A percentile compares a stretch with the other conserved stretches of the same genome.
Conservation (phyloP, 2,797 vertebrate species). For the Schizopygopsis pylzovi region DNA sequence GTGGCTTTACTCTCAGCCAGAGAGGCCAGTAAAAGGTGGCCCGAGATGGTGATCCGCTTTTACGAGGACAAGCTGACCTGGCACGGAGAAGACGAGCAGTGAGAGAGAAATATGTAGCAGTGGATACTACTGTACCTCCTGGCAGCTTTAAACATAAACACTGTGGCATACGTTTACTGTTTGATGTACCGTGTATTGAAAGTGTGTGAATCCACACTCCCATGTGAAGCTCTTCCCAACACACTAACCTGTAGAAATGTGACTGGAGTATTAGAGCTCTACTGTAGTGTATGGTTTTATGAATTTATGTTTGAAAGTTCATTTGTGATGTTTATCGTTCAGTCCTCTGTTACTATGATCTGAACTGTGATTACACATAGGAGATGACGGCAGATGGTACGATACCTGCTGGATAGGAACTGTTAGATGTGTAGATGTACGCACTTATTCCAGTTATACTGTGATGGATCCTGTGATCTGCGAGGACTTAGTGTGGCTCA, state of each 20-base stretch:
- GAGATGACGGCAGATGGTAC: neutral
- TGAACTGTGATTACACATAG: conserved; percentile 32
- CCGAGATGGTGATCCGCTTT: conserved; percentile 96
- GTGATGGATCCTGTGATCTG: conserved; percentile 55
- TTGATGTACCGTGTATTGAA: conserved; percentile 49
- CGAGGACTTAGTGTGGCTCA: conserved; percentile 21
- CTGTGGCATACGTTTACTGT: conserved; percentile 44
- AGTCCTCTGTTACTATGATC: conserved; percentile 19
- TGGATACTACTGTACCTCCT: conserved; percentile 30
- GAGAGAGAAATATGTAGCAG: conserved; percentile 41
- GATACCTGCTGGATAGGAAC: neutral
- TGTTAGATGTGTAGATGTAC: conserved; percentile 27
- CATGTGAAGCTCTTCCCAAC: conserved; percentile 56
- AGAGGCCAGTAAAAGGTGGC: conserved; percentile 93
- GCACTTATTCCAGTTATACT: conserved; percentile 49
- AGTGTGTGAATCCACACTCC: conserved; percentile 49
- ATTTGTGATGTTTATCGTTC: conserved; percentile 19
- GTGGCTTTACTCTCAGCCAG: conserved; percentile 93
- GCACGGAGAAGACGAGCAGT: conserved; percentile 91
- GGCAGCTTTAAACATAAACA: conserved; percentile 53
- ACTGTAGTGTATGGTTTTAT: conserved; percentile 46
- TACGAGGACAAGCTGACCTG: conserved; percentile 97
- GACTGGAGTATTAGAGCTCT: conserved; percentile 24
- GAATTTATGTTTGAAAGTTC: conserved; percentile 34
- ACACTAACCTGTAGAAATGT: conserved; percentile 49